These are phyloP conservation scores for Falcunculus frontatus DNA, from an alignment of 2,113 vertebrate species.

Conservation along the genomic window DNA sequence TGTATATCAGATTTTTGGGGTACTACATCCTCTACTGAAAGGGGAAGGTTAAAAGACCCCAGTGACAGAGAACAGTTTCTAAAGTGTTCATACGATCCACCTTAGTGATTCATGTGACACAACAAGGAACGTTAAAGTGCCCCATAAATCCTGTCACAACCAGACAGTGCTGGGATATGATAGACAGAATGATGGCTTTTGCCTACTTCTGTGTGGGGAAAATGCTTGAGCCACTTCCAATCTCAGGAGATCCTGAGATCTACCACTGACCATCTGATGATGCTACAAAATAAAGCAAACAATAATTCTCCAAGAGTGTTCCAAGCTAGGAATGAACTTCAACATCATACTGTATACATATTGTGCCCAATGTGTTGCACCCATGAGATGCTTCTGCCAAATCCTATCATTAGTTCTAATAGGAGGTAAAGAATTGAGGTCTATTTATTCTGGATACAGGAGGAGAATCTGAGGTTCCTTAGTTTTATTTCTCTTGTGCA, in stretches of 20 bases:
- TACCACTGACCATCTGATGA: background rate
- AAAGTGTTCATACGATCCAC: background rate
- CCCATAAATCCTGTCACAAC: background rate
- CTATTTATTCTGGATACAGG: background rate
- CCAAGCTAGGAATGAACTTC: background rate
- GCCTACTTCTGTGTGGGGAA: background rate
- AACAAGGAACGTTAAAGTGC: background rate
- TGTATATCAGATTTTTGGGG: background rate
- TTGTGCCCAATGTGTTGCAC: background rate
- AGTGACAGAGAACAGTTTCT: background rate
- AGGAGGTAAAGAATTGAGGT: background rate
- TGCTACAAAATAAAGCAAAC: background rate
- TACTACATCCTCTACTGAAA: background rate
- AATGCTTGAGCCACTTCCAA: background rate
- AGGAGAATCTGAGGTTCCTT: background rate
- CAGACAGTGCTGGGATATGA: background rate
- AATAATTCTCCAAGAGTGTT: background rate
- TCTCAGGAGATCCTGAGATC: background rate
- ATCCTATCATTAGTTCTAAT: background rate
- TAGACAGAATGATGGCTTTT: background rate
- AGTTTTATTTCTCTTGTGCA: background rate
- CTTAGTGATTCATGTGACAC: background rate
- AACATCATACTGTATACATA: accelerated
- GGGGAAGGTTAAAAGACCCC: background rate
- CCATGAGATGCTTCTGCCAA: background rate